phyloP scores from a whole-genome alignment of 2,113 vertebrate species.

The Oncorhynchus keta region DNA sequence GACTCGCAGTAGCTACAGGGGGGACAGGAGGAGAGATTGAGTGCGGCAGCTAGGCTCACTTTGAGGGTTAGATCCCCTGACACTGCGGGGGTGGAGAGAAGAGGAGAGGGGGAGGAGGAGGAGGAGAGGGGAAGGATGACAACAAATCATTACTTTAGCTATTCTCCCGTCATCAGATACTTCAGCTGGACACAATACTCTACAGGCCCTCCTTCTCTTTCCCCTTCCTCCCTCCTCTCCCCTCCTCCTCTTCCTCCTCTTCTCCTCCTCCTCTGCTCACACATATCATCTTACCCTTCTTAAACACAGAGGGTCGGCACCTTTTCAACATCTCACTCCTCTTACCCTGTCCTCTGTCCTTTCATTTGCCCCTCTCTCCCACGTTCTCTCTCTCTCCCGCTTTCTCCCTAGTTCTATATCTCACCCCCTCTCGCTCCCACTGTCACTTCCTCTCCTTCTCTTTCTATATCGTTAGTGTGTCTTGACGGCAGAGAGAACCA shows the following conservation, averaged over 20 bases:
- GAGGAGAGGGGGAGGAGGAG: no score
- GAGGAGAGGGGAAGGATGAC: no score
- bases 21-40: slow-evolving; percentile 20
- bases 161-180: slow-evolving; percentile 14
- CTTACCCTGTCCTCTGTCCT: neutral
- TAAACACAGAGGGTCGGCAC: neutral
- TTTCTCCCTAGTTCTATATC: neutral
- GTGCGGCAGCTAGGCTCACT: slow-evolving; percentile 34
- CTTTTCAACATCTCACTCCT: neutral
- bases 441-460: neutral
- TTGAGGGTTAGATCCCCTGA: slow-evolving; percentile 30
- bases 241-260: neutral
- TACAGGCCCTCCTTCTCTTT: neutral
- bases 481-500: no score
- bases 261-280: neutral
- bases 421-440: neutral
- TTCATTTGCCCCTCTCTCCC: neutral
- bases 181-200: neutral
- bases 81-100: slow-evolving; percentile 15
- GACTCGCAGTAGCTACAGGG: neutral
- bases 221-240: neutral
- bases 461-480: neutral
- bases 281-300: neutral
- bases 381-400: neutral
- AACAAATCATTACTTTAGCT: slow-evolving; percentile 37